Evolutionary conservation across 2,888 invertebrate genomes (phyloP).

Genomic region (Tetanocera ferruginea): DNA sequence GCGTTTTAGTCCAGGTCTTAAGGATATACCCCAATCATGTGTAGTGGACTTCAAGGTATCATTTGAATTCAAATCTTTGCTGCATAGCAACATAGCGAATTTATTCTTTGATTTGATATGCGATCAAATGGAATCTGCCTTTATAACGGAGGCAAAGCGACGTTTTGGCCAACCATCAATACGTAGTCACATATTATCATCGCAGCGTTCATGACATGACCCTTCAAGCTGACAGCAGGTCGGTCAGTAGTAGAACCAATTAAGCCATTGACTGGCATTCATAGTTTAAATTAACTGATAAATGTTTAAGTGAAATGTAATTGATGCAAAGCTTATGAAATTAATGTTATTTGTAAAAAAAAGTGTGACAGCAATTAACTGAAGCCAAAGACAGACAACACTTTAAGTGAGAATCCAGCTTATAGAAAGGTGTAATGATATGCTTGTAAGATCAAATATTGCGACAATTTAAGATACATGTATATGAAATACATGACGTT

Average conservation of each 20-base stretch:
- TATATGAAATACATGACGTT: background rate
- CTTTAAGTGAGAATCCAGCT: background rate
- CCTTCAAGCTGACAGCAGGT: background rate
- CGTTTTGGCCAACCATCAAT: slow-evolving; percentile 85
- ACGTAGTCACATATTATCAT: slow-evolving; percentile 63
- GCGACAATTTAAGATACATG: background rate
- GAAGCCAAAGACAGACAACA: background rate
- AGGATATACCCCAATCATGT: slow-evolving; percentile 85
- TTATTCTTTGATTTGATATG: slow-evolving; percentile 97
- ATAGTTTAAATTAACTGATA: background rate
- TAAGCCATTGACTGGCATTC: background rate
- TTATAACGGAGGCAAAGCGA: slow-evolving; percentile 84
- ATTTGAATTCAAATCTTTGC: slow-evolving; percentile 90
- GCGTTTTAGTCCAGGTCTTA: slow-evolving; percentile 91
- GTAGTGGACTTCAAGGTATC: slow-evolving; percentile 90
- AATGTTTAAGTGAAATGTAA: slow-evolving; percentile 24
- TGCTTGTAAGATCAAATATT: background rate
- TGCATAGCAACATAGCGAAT: slow-evolving; percentile 91
- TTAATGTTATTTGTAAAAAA: background rate
- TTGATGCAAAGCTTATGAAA: slow-evolving; percentile 5
- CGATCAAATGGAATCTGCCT: slow-evolving; percentile 95
- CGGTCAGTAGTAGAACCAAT: background rate
- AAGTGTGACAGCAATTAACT: background rate
- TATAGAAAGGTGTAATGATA: background rate
- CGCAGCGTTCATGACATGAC: slow-evolving; percentile 59